A percentile compares a stretch with the other conserved stretches of the same genome.
Evolutionary conservation across 2,797 vertebrate genomes (phyloP).

Genomic region (Siniperca undulata): DNA sequence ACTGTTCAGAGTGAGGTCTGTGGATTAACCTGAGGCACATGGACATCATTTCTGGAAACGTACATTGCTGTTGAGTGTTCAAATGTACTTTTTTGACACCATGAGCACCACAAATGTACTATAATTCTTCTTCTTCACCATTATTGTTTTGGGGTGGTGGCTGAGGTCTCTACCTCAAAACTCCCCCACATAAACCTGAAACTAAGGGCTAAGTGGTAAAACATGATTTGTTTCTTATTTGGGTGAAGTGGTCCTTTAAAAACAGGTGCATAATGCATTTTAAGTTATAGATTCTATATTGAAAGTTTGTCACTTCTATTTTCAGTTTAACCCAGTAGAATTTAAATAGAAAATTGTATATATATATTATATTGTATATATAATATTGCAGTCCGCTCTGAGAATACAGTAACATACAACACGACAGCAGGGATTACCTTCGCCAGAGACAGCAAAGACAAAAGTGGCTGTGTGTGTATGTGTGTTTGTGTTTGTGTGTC

Average conservation of each 20-base stretch:
- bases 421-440: conserved; percentile 43
- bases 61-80: neutral
- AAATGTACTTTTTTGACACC: neutral
- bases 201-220: neutral
- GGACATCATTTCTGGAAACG: neutral
- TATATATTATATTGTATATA: too few relatives aligned
- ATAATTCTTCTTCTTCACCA: neutral
- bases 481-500: neutral
- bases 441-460: conserved; percentile 14
- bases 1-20: neutral
- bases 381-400: neutral
- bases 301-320: conserved; percentile 12
- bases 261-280: neutral
- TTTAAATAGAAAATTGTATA: neutral
- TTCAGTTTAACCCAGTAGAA: conserved; percentile 8
- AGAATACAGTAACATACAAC: conserved; percentile 14
- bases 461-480: conserved; percentile 9
- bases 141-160: neutral
- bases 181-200: neutral
- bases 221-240: neutral
- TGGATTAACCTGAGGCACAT: neutral
- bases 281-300: neutral
- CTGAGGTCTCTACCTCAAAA: neutral
- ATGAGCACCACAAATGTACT: neutral
- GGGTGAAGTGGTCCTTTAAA: neutral